These are phyloP conservation scores for Camelus bactrianus DNA, from an alignment of 2,113 vertebrate species.

Conservation along the genomic window DNA sequence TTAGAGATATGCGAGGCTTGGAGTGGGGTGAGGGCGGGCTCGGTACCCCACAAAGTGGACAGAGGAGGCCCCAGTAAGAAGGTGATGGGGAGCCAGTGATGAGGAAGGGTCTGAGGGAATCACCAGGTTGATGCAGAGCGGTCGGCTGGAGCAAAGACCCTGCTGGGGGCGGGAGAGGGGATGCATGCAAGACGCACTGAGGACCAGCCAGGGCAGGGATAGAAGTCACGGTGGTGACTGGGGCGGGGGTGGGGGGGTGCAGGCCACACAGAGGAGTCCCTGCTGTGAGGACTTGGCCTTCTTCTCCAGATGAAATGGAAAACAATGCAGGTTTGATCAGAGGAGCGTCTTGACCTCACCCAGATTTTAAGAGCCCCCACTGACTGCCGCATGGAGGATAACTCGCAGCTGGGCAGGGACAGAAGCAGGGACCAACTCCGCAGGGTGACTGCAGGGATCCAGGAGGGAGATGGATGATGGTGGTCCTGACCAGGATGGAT, in stretches of 20 bases:
- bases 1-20: not conserved
- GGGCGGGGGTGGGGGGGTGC: no score
- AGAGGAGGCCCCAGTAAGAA: not conserved
- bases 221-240: fast-evolving
- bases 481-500: no score
- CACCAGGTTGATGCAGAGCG: not conserved
- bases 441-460: not conserved
- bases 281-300: not conserved
- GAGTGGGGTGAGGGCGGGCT: not conserved
- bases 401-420: fast-evolving
- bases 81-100: not conserved
- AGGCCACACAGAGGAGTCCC: no score
- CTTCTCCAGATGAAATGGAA: not conserved
- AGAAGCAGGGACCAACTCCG: no score
- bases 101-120: not conserved
- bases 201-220: not conserved
- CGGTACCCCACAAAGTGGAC: not conserved
- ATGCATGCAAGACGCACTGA: no score
- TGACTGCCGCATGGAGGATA: not conserved
- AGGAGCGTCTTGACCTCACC: not conserved
- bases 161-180: no score
- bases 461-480: not conserved
- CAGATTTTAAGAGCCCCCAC: not conserved
- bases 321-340: not conserved
- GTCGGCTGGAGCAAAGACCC: not conserved